Evolutionary conservation across 2,888 invertebrate species (phyloP).

Genomic region (Phaedon cochleariae): DNA sequence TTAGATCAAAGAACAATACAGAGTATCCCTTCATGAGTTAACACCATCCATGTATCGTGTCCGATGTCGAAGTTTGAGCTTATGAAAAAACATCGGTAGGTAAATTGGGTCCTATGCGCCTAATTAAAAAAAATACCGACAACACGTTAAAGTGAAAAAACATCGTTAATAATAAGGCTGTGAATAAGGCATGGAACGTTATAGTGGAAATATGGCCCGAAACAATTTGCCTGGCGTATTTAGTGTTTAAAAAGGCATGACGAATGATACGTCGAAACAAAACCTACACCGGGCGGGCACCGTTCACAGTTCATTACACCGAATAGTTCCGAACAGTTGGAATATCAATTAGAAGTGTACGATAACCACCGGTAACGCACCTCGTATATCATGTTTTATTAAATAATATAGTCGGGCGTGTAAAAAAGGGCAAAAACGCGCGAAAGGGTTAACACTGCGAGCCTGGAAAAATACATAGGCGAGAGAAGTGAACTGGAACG

Average conservation of each 20-base stretch:
- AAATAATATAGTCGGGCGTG: constrained; percentile 52
- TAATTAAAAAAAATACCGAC: background rate
- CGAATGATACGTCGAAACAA: constrained; percentile 34
- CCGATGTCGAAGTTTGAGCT: too few relatives aligned
- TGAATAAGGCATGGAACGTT: background rate
- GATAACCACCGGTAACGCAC: constrained; percentile 43
- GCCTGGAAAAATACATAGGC: constrained; percentile 48
- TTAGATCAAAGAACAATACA: too few relatives aligned
- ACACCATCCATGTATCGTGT: too few relatives aligned
- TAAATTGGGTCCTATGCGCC: too few relatives aligned
- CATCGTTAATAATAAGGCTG: too few relatives aligned
- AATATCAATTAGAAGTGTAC: constrained; percentile 50
- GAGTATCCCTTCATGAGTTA: too few relatives aligned
- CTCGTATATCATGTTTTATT: constrained; percentile 52
- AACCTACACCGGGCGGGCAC: constrained; percentile 28
- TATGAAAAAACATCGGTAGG: too few relatives aligned
- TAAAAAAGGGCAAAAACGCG: constrained; percentile 49
- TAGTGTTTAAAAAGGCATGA: constrained; percentile 33
- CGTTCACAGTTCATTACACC: constrained; percentile 53
- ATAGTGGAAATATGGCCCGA: background rate
- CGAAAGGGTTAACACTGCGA: constrained; percentile 43
- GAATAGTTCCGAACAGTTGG: constrained; percentile 55
- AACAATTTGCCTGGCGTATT: constrained; percentile 34
- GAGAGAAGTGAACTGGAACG: constrained; percentile 38
- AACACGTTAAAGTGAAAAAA: constrained; percentile 5